phyloP scores from a whole-genome alignment of 2,888 invertebrate species.

The Brachylomia viminalis region DNA sequence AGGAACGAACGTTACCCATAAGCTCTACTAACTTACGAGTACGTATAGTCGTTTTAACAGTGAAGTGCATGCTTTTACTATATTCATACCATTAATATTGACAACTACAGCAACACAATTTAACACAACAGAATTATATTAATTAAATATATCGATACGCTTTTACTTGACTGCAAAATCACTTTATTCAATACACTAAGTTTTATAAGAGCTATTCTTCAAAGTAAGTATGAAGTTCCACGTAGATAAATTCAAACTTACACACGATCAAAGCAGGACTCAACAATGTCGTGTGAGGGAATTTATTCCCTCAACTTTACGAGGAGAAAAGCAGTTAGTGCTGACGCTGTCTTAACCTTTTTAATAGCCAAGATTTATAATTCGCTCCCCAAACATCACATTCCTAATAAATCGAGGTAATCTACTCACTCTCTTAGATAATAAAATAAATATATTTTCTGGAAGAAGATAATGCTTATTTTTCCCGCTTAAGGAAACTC shows the following conservation, averaged over 20 bases:
- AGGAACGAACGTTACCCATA: slow-evolving; percentile 1
- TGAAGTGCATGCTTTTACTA: neutral
- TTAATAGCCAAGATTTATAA: slow-evolving; percentile 72
- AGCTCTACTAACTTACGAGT: slow-evolving; percentile 11
- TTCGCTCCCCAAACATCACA: slow-evolving; percentile 68
- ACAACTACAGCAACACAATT: neutral
- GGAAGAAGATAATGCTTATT: slow-evolving; percentile 38
- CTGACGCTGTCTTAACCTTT: slow-evolving; percentile 69
- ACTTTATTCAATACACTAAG: slow-evolving; percentile 7
- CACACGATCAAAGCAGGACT: slow-evolving; percentile 69
- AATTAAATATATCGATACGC: slow-evolving; percentile 1
- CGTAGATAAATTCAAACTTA: slow-evolving; percentile 65
- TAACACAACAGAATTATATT: neutral
- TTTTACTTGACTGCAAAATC: slow-evolving; percentile 4
- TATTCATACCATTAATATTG: neutral
- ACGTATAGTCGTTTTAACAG: neutral
- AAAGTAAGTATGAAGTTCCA: slow-evolving; percentile 54
- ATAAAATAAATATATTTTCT: slow-evolving; percentile 37
- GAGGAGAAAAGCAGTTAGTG: slow-evolving; percentile 71
- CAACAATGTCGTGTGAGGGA: slow-evolving; percentile 69
- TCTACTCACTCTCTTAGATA: slow-evolving; percentile 47
- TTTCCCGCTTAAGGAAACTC: slow-evolving; percentile 51
- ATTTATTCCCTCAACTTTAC: slow-evolving; percentile 75
- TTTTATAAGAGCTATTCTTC: slow-evolving; percentile 28
- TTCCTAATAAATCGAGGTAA: slow-evolving; percentile 65